These are phyloP conservation scores for Zoanthus solanderi DNA, from an alignment of 92 coral and sea anemone species.

Conservation along the genomic window DNA sequence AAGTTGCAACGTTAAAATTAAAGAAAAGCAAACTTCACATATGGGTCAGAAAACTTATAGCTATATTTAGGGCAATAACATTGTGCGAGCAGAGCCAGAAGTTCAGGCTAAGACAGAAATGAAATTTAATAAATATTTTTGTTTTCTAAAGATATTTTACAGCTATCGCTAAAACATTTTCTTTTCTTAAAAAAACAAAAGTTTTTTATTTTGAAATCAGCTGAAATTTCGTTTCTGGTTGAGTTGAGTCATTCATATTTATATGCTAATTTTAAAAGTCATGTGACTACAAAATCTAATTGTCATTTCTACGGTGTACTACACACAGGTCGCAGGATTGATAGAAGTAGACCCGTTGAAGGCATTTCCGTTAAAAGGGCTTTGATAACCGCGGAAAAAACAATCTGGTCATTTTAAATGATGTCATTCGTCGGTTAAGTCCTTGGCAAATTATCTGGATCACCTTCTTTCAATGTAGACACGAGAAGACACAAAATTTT, in stretches of 20 bases:
- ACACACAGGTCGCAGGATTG: conserved; percentile 13
- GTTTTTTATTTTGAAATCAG: too few relatives aligned
- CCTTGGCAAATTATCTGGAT: conserved; percentile 2
- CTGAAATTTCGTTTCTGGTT: background rate
- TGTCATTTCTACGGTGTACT: conserved; percentile 12
- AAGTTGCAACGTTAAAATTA: too few relatives aligned
- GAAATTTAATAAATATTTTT: too few relatives aligned
- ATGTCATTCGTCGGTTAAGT: conserved; percentile 19
- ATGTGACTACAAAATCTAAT: conserved; percentile 37
- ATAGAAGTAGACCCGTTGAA: background rate
- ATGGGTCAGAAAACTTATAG: too few relatives aligned
- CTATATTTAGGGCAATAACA: too few relatives aligned
- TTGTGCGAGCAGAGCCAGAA: too few relatives aligned
- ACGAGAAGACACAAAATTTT: background rate
- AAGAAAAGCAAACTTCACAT: too few relatives aligned
- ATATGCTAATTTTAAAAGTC: conserved; percentile 26
- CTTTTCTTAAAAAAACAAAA: too few relatives aligned
- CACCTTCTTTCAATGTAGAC: conserved; percentile 32
- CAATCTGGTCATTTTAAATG: conserved; percentile 29
- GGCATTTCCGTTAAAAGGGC: conserved; percentile 57
- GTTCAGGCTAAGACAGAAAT: too few relatives aligned
- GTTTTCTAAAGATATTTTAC: too few relatives aligned
- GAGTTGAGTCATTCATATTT: background rate
- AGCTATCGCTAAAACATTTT: too few relatives aligned
- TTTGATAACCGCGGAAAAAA: conserved; percentile 2